These are phyloP conservation scores for Wiebesia pumilae DNA, from an alignment of 1,140 invertebrate species.

Conservation along the genomic window DNA sequence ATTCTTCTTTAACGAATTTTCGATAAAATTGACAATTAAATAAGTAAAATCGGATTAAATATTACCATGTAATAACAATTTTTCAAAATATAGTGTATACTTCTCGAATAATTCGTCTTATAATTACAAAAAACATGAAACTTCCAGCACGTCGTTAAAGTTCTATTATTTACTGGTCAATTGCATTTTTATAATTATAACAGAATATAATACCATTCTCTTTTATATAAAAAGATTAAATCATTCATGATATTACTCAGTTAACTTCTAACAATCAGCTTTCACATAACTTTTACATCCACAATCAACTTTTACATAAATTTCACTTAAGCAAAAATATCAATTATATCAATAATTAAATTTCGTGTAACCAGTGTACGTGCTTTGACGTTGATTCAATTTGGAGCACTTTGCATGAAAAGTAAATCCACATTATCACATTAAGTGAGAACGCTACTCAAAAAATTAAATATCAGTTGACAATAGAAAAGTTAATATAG, in stretches of 20 bases:
- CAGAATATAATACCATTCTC: background rate
- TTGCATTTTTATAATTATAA: background rate
- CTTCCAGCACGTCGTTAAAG: background rate
- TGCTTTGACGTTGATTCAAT: conserved; percentile 35
- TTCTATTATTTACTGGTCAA: background rate
- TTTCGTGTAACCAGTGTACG: conserved; percentile 4
- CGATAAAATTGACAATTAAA: background rate
- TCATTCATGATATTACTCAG: conserved; percentile 31
- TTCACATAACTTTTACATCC: conserved; percentile 15
- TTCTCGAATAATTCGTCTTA: background rate
- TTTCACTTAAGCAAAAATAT: conserved; percentile 5
- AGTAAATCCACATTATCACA: conserved; percentile 42
- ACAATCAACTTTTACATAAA: background rate
- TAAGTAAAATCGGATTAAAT: background rate
- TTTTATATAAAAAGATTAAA: background rate
- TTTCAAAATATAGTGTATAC: no score
- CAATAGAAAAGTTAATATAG: conserved; percentile 7
- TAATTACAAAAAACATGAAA: background rate
- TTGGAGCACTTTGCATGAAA: conserved; percentile 43
- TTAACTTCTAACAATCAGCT: conserved; percentile 33
- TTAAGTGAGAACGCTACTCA: conserved; percentile 20
- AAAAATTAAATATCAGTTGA: conserved; percentile 11
- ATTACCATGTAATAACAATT: no score
- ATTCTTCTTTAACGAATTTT: no score
- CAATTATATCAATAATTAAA: conserved; percentile 8